These are phyloP conservation scores for Pilophorus perplexus DNA, from an alignment of 2,888 invertebrate species.

Conservation along the genomic window DNA sequence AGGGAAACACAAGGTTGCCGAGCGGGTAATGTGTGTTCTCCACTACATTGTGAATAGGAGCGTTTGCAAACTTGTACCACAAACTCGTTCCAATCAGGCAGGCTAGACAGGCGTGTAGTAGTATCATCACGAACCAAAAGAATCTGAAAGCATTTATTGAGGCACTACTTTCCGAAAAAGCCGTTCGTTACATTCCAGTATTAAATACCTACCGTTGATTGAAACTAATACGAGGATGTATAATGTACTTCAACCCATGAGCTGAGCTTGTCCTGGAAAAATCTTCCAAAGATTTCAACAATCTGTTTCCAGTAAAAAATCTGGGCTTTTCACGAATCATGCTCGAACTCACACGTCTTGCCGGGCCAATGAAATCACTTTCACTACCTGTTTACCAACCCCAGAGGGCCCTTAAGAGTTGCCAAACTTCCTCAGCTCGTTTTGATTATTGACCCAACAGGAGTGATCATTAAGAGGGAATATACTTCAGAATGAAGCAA, in stretches of 20 bases:
- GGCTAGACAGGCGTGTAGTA: conserved; percentile 41
- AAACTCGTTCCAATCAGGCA: conserved; percentile 46
- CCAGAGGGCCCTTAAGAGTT: no score
- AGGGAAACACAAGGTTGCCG: conserved; percentile 49
- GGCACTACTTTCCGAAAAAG: no score
- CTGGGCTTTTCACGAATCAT: no score
- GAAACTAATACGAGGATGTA: not conserved
- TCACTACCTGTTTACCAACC: no score
- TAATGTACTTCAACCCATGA: conserved; percentile 28
- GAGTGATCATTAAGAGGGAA: no score
- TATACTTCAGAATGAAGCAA: no score
- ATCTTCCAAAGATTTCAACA: conserved; percentile 26
- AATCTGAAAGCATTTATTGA: conserved; percentile 37
- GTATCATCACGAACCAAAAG: conserved; percentile 33
- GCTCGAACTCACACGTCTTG: no score
- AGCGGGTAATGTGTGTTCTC: conserved; percentile 50
- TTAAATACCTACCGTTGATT: conserved; percentile 7
- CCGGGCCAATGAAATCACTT: no score
- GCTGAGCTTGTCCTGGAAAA: conserved; percentile 31
- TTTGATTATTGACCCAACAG: no score
- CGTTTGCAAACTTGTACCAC: conserved; percentile 48
- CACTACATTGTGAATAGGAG: conserved; percentile 49
- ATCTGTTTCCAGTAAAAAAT: no score
- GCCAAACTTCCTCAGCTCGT: no score
- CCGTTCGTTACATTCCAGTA: no score